Evolutionary conservation across 2,797 vertebrate genomes (phyloP), one percentile per base, ranked within the genome.

Genomic region (Clarias fuscus): DNA sequence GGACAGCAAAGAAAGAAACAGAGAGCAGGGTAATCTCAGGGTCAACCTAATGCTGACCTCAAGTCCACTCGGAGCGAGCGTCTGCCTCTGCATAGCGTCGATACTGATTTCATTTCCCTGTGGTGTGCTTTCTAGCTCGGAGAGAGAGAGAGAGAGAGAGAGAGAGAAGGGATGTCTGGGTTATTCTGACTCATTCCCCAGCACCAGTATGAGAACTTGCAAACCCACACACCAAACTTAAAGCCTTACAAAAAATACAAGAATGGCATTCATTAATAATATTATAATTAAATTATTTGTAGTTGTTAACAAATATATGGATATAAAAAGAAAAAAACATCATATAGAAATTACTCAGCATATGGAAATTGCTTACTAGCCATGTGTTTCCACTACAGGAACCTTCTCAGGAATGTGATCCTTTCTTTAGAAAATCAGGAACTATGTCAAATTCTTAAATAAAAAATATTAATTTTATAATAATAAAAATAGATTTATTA

Each of bases 171-270:
- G 77, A 65, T 91, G 89, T 89, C 88, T 89, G 85, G 86, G 89
- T 89, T 90, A 91, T 80, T 88, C 93, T 95, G 92, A 94, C 91
- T 95, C 93, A 93, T 90, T 92, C 88, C 73, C 86, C 89, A 82
- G 86, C 88, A 70, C 71, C 56, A 85, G 58, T 27, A 90, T 87
- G 18, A 53, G 58, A 72, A 81, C 62, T 81, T 86, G 53, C 53
- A 56, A 56, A 56, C 62, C 8, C 15, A 82, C 59, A 75, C 30
- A 67, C 24, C 48, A 27, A 15, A 20, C n/a, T 53, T 24, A n/a
- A 76, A 43, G 62, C n/a, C 78, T n/a, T 3, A 20, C 22, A 27
- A 48, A 81, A 65, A 27, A 65, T 27, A n/a, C 43, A 67, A 53
- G 40, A 67, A 30, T 30, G 17, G 4, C n/a, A 10, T 37, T 61